Evolutionary conservation across 2,888 invertebrate genomes (phyloP), one percentile per base, ranked within the genome.

Genomic region (Perizoma flavofasciatum): DNA sequence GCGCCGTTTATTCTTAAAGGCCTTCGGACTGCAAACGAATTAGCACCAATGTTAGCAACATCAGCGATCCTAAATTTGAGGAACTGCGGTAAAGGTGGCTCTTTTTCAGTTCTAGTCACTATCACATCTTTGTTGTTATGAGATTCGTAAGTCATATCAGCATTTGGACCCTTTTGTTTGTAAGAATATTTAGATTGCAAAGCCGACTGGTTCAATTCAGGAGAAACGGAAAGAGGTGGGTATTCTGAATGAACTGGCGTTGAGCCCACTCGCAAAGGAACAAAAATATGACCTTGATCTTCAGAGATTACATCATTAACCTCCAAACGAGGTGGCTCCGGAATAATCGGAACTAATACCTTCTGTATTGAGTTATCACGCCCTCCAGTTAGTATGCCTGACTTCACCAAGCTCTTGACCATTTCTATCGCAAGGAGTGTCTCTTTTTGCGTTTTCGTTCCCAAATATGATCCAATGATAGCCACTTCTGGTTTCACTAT

Each of bases 161-260:
- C 72, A 39, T 72, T 71, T 5, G 63, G 58, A 5, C 68, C 63
- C n/a, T 72, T 58, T 66, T 81, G 75, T 56, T 72, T 69, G 55
- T 81, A 79, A 4, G 69, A 77, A 65, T 80, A 81, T 52, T 60
- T 72, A 0, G 65, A 63, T 49, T 72, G 63, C 22, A 69, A 47
- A 4, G 68, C 61, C 7, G 40, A 32, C 5, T 55, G 1, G 43
- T 64, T 51, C 0, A 62, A 6, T 57, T 52, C 61, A 11, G 66
- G 51, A 47, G 67, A 55, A 5, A 59, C 32, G 5, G 67, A 48
- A 7, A 54, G 35, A n/a, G 55, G 45, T 52, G 55, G 51, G 40
- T 59, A 49, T 35, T 55, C 40, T 34, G 56, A 51, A 41, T 55
- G 53, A n/a, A 55, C 22, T 41, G 55, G 41, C n/a, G 11, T 35